Evolutionary conservation across 2,888 invertebrate species (phyloP).

Genomic region (Hoplodrina blanda): DNA sequence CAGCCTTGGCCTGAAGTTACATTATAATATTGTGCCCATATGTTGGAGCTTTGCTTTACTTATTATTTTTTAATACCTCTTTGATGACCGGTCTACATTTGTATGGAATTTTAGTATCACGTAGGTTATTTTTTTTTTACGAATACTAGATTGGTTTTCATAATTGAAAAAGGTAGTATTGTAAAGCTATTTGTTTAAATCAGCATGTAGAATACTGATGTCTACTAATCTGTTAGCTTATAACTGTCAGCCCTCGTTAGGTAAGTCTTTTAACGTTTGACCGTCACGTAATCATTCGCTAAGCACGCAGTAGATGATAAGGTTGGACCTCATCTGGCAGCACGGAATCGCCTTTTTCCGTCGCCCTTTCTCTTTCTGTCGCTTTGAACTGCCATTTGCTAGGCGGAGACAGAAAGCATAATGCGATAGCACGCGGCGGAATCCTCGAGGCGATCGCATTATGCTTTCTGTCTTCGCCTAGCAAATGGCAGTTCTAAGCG

Average conservation of each 20-base stretch:
- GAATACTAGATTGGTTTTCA: neutral
- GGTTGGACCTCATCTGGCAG: too few species aligned
- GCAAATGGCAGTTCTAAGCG: too few species aligned
- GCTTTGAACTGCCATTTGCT: too few species aligned
- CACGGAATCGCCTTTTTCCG: too few species aligned
- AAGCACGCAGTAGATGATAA: too few species aligned
- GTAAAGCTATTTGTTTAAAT: too few species aligned
- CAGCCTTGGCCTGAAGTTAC: constrained; percentile 50
- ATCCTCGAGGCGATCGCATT: too few species aligned
- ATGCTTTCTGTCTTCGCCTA: too few species aligned
- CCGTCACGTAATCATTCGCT: neutral
- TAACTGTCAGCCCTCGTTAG: neutral
- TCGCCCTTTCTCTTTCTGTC: too few species aligned
- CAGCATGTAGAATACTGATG: too few species aligned
- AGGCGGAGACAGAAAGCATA: too few species aligned
- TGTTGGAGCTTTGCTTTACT: neutral
- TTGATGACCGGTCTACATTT: neutral
- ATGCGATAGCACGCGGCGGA: too few species aligned
- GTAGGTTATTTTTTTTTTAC: neutral
- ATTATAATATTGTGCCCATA: constrained; percentile 11
- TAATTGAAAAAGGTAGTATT: neutral
- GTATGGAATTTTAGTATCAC: neutral
- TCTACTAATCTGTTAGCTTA: neutral
- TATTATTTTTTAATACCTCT: constrained; percentile 7
- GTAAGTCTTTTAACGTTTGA: neutral